Evolutionary conservation across 2,797 vertebrate genomes (phyloP).

Genomic region (Phalanger gymnotis): DNA sequence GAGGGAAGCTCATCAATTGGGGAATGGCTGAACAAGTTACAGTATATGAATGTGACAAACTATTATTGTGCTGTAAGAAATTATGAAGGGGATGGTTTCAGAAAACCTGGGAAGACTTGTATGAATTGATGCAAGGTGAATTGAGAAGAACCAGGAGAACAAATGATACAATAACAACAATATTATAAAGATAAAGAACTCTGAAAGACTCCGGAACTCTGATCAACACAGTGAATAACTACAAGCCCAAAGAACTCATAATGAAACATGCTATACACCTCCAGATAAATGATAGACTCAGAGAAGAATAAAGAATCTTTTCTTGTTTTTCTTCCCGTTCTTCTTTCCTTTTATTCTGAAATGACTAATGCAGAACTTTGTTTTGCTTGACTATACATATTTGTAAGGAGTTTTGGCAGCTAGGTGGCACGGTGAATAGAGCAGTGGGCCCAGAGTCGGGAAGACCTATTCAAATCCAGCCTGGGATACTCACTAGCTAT

Average conservation of each 20-base stretch:
- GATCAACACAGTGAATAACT: too few relatives aligned
- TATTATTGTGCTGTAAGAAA: background rate
- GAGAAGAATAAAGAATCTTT: background rate
- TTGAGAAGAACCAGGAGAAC: too few relatives aligned
- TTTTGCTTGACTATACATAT: background rate
- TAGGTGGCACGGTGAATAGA: background rate
- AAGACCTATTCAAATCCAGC: background rate
- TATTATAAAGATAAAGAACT: too few relatives aligned
- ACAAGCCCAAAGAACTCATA: too few relatives aligned
- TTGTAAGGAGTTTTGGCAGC: background rate
- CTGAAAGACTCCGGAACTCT: too few relatives aligned
- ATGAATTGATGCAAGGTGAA: too few relatives aligned
- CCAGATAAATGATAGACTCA: background rate
- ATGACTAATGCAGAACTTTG: background rate
- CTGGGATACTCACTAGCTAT: background rate
- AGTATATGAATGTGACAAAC: background rate
- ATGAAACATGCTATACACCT: background rate
- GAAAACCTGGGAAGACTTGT: too few relatives aligned
- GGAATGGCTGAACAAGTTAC: background rate
- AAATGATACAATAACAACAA: too few relatives aligned
- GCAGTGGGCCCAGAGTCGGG: background rate
- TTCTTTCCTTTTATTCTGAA: background rate
- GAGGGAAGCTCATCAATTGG: background rate
- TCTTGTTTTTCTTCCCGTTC: background rate
- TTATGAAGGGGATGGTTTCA: too few relatives aligned